Conservation (phyloP, 2,797 vertebrate species). For the Euthynnus affinis region DNA sequence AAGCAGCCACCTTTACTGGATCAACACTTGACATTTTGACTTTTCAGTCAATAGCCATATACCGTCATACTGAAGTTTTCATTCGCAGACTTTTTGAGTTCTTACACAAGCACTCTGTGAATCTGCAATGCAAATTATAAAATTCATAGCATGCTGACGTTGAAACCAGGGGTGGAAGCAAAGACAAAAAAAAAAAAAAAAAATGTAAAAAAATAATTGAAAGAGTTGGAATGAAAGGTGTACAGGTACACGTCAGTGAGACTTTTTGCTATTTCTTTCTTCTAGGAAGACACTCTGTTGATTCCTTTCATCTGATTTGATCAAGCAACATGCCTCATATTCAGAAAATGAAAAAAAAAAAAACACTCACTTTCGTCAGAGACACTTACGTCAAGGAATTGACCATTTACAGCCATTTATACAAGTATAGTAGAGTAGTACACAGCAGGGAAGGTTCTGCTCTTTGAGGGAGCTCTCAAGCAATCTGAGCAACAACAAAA, state of each 20-base stretch:
- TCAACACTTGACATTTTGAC: neutral
- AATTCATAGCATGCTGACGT: neutral
- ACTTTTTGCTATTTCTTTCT: neutral
- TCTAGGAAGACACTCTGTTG: neutral
- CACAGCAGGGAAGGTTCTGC: no score
- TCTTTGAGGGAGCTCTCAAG: no score
- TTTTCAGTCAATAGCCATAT: neutral
- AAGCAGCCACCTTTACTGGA: constrained; percentile 20
- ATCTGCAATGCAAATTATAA: neutral
- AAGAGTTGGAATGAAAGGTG: neutral
- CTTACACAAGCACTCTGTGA: constrained; percentile 2
- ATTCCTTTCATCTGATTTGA: constrained; percentile 27
- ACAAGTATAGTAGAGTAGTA: no score
- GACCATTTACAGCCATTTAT: neutral
- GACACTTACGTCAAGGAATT: neutral
- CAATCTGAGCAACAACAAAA: no score
- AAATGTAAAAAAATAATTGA: neutral
- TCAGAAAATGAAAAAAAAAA: constrained; percentile 20
- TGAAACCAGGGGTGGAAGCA: constrained; percentile 5
- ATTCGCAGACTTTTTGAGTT: constrained; percentile 19
- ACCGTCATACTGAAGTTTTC: neutral
- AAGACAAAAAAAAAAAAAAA: neutral
- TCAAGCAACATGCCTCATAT: constrained; percentile 11
- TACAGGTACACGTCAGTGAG: neutral
- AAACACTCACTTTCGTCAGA: neutral